Conservation (phyloP, 2,113 vertebrate genomes). For the Proterorhinus semilunaris region DNA sequence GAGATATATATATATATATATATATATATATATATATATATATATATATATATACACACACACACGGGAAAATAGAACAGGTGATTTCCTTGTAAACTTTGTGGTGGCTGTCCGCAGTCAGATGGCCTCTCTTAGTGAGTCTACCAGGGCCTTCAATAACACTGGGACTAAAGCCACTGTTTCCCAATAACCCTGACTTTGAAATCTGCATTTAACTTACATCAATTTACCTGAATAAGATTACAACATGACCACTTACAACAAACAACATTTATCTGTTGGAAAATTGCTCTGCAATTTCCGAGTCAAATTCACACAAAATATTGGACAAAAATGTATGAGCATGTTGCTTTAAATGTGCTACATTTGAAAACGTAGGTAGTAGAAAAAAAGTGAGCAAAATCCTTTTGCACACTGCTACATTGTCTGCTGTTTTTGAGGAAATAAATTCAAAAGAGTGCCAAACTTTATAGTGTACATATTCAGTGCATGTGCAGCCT, state of each 20-base stretch:
- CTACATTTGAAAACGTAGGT: conserved; percentile 96
- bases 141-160: conserved; percentile 49
- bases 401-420: conserved; percentile 97
- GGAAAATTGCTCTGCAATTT: conserved; percentile 83
- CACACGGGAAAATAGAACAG: conserved; percentile 19
- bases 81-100: conserved; percentile 64
- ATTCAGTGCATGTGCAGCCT: conserved; percentile 91
- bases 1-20: neutral
- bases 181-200: conserved; percentile 68
- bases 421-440: conserved; percentile 96
- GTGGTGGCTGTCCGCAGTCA: conserved; percentile 54
- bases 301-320: conserved; percentile 78
- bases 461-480: conserved; percentile 91
- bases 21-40: neutral
- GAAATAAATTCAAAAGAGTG: conserved; percentile 85
- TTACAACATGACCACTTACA: conserved; percentile 54
- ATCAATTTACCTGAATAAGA: conserved; percentile 69
- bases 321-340: conserved; percentile 58
- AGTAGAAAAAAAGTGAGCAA: conserved; percentile 88
- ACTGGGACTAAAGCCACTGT: conserved; percentile 59
- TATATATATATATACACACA: conserved; percentile 6
- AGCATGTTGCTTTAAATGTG: conserved; percentile 81
- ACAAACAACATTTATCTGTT: conserved; percentile 62
- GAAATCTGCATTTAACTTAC: conserved; percentile 64
- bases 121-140: conserved; percentile 53